Base-by-base conservation (phyloP, 1,140 invertebrate genomes). In the Colletes gigas region DNA sequence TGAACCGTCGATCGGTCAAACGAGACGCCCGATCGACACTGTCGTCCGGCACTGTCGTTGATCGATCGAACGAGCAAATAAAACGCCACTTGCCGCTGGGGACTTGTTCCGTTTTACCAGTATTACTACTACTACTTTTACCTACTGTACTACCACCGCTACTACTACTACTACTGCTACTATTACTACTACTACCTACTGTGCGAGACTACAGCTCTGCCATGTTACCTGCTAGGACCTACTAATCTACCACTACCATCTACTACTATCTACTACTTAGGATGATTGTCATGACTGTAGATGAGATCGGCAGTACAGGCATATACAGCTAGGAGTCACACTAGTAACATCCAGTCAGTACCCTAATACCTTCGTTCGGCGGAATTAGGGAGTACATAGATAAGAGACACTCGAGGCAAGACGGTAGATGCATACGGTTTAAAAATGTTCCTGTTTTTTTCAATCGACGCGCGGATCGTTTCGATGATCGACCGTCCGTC, bases 361-460 rank as follows among this genome's bases (percentile, higher is more conserved):
- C 91, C 92, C 90, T 67, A 77, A 75, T 88, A 88, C 89, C 88
- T 91, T 91, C 89, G 85, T 91, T 92, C 88, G 91, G 91, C 92
- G 92, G 92, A 88, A 74, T 89, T 93, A 93, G 93, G 92, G 93
- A 93, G 93, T 93, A 93, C 92, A 93, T 93, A 93, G 93, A 93
- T 93, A 89, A 84, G 17, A 65, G 62, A 71, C 30, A 30, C 39
- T 63, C 81, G 84, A 86, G 74, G 59, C 83, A 85, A 86, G 80
- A 76, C 82, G 55, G 75, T 83, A 79, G 66, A 82, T 71, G 67
- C n/a, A n/a, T 79, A 30, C 30, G 30, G 30, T 30, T 30, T 30
- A 30, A 30, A 30, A 30, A 30, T 30, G 30, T 30, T 30, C 30
- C 30, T 30, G 30, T 30, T 30, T 30, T 30, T 30, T 30, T 30